Conservation (phyloP, 1,140 invertebrate genomes). For the Colletes gigas region DNA sequence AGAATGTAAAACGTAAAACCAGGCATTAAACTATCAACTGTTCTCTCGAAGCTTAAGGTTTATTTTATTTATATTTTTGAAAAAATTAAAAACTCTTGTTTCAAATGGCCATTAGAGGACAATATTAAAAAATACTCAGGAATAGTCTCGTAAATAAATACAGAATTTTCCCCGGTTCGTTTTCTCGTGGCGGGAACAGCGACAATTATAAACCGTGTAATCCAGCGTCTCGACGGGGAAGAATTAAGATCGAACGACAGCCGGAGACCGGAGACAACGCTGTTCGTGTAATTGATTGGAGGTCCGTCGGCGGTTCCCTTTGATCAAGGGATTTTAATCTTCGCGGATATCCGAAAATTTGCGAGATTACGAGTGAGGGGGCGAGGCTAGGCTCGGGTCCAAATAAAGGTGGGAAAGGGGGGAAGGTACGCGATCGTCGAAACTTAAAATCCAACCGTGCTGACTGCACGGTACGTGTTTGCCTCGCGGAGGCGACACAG, state of each 20-base stretch:
- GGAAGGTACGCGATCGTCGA: slow-evolving; percentile 25
- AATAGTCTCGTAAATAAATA: no score
- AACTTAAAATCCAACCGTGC: slow-evolving; percentile 66
- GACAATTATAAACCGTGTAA: background rate
- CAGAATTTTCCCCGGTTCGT: no score
- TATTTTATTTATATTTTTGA: no score
- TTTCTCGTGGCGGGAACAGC: no score
- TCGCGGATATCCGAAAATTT: slow-evolving; percentile 28
- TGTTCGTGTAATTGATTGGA: slow-evolving; percentile 22
- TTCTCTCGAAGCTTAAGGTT: no score
- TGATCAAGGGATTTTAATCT: slow-evolving; percentile 23
- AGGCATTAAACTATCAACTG: no score
- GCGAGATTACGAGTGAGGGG: slow-evolving; percentile 23
- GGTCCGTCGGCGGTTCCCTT: background rate
- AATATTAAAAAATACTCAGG: no score
- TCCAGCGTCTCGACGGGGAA: background rate
- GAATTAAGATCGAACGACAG: slow-evolving; percentile 54
- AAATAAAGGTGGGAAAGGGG: slow-evolving; percentile 10
- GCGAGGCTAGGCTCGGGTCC: background rate
- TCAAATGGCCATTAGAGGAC: no score
- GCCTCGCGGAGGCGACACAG: slow-evolving; percentile 52
- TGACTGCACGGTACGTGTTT: slow-evolving; percentile 69
- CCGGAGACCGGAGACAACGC: background rate
- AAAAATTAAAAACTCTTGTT: no score
- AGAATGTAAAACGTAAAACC: no score